Percentiles rank a stretch among this genome's conserved stretches.
phyloP scores from a whole-genome alignment of 1,140 invertebrate species.

The Stegodyphus mimosarum region DNA sequence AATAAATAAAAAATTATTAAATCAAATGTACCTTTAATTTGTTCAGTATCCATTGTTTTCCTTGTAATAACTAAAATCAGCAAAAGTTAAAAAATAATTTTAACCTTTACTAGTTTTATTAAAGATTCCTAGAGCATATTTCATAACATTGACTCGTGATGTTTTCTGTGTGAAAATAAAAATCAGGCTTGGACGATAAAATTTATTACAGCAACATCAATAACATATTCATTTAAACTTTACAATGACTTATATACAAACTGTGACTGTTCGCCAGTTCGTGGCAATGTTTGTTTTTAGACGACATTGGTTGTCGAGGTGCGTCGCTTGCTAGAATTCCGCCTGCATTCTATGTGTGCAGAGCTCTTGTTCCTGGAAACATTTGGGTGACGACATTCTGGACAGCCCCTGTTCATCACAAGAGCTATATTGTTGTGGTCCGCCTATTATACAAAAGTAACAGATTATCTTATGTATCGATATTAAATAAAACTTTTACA shows the following conservation, averaged over 20 bases:
- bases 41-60: no score
- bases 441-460: conserved; percentile 1
- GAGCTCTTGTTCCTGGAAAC: conserved; percentile 10
- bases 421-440: conserved; percentile 51
- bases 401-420: conserved; percentile 30
- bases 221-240: neutral
- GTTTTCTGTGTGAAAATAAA: no score
- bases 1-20: no score
- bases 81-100: no score
- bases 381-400: conserved; percentile 18
- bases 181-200: no score
- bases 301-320: conserved; percentile 31
- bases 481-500: no score
- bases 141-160: no score
- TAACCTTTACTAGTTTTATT: no score
- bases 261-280: neutral
- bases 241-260: neutral
- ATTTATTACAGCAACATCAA: neutral
- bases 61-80: no score
- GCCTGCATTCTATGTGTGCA: neutral
- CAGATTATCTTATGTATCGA: no score
- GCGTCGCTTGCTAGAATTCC: conserved; percentile 3
- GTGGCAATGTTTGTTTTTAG: neutral
- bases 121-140: no score
- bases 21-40: no score